Conservation (phyloP, 1,140 invertebrate species). For the Bombus superbus region DNA sequence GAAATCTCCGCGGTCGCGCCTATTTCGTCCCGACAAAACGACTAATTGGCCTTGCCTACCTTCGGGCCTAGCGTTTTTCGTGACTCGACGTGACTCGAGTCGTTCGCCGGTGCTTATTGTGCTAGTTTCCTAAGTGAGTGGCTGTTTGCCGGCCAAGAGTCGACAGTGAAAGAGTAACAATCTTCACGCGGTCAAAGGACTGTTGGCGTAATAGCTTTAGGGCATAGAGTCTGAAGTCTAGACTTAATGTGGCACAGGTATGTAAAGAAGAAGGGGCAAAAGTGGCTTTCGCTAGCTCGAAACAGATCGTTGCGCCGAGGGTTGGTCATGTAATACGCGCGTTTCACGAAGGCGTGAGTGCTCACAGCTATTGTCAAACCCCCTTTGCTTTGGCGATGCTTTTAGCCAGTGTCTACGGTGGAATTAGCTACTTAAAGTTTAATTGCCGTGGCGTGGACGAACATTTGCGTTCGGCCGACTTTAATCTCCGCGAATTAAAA, state of each 20-base stretch:
- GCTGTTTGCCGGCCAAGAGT: background rate
- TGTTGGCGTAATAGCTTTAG: background rate
- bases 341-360: background rate
- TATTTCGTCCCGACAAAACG: background rate
- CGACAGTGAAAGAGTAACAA: background rate
- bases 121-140: background rate
- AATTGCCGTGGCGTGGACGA: background rate
- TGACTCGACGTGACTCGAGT: background rate
- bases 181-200: constrained; percentile 7
- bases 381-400: background rate
- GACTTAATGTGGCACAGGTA: too few relatives aligned
- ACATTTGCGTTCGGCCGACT: background rate
- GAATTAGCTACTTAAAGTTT: background rate
- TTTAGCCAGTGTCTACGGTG: background rate
- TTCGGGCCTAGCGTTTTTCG: background rate
- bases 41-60: background rate
- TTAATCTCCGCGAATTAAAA: background rate
- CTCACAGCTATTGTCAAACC: background rate
- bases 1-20: background rate
- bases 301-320: background rate
- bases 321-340: background rate
- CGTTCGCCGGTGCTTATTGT: background rate
- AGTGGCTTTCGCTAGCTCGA: background rate
- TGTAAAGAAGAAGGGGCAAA: background rate
- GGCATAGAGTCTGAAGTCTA: background rate